Evolutionary conservation across 2,113 vertebrate species (phyloP).

Genomic region (Cairina moschata): DNA sequence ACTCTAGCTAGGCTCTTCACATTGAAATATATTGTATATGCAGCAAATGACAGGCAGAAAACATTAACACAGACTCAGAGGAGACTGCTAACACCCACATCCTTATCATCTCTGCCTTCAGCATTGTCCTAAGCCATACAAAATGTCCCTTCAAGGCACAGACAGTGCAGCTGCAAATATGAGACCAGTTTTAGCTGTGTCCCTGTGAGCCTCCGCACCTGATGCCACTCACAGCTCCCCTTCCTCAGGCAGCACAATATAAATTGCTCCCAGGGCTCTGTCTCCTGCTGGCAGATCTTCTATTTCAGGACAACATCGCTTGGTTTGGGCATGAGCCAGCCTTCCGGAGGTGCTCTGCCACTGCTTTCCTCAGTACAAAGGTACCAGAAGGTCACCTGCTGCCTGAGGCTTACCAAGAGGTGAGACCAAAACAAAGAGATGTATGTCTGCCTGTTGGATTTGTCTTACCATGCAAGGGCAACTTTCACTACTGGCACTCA

Average conservation of each 20-base stretch:
- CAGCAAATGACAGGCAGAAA: background rate
- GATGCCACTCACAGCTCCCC: background rate
- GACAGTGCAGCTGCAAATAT: background rate
- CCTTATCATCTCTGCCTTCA: background rate
- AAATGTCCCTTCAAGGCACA: background rate
- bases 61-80: background rate
- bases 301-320: background rate
- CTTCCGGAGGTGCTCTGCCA: background rate
- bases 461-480: background rate
- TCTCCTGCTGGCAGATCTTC: accelerated
- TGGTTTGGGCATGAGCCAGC: background rate
- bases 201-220: accelerated
- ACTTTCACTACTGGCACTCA: background rate
- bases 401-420: accelerated
- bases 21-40: background rate
- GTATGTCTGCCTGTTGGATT: background rate
- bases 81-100: background rate
- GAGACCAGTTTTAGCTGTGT: background rate
- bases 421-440: background rate
- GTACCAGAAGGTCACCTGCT: background rate
- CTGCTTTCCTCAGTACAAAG: background rate
- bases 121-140: background rate
- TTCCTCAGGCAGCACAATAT: background rate
- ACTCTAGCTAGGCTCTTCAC: background rate
- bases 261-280: background rate